Evolutionary conservation across 2,888 invertebrate species (phyloP).

Genomic region (Caenorhabditis uteleia): DNA sequence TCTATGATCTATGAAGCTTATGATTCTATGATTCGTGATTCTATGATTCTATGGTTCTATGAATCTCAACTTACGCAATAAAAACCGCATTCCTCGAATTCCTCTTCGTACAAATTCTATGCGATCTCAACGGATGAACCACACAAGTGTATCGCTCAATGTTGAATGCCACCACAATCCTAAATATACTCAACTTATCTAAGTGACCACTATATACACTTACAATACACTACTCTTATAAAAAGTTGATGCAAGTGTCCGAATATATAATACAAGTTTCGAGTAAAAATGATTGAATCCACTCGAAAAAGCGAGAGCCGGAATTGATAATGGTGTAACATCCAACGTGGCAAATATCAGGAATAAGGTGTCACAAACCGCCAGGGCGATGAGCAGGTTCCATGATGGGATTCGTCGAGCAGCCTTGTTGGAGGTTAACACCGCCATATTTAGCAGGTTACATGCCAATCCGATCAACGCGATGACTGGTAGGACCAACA

Average conservation of each 20-base stretch:
- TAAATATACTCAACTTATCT: conserved; percentile 32
- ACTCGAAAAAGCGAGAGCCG: conserved; percentile 51
- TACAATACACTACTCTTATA: conserved; percentile 69
- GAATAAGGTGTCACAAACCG: conserved; percentile 67
- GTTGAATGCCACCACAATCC: conserved; percentile 69
- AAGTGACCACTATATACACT: conserved; percentile 24
- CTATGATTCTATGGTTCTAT: too few relatives aligned
- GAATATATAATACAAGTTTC: conserved; percentile 61
- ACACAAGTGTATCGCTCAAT: conserved; percentile 69
- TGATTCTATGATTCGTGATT: too few relatives aligned
- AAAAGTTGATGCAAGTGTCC: conserved; percentile 68
- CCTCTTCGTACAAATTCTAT: conserved; percentile 59
- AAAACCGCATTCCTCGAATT: conserved; percentile 53
- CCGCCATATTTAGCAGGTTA: conserved; percentile 64
- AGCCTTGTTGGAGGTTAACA: conserved; percentile 61
- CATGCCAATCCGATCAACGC: conserved; percentile 63
- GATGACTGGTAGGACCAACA: conserved; percentile 61
- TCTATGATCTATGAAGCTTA: too few relatives aligned
- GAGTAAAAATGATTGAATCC: conserved; percentile 55
- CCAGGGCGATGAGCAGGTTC: conserved; percentile 65
- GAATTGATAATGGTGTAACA: conserved; percentile 57
- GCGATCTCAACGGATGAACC: conserved; percentile 65
- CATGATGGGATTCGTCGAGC: conserved; percentile 67
- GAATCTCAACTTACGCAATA: conserved; percentile 51
- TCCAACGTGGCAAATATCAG: conserved; percentile 67